Conservation (phyloP, 2,797 vertebrate species). For the Anguilla anguilla region DNA sequence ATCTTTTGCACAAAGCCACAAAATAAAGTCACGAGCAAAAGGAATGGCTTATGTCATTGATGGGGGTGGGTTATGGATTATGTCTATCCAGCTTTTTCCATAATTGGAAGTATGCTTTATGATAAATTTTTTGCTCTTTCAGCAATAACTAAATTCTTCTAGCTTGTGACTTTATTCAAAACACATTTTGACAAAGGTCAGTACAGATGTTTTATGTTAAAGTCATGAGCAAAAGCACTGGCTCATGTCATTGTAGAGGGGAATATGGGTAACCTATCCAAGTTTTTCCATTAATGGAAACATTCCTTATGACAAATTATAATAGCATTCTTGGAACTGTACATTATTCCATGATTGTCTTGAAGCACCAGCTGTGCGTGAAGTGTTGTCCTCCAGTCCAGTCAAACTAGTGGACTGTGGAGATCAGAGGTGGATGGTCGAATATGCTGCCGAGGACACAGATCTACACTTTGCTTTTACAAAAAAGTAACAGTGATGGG, state of each 20-base stretch:
- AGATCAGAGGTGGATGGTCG: no score
- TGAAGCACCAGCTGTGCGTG: no score
- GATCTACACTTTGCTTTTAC: no score
- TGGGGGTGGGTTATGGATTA: neutral
- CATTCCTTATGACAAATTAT: neutral
- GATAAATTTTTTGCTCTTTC: neutral
- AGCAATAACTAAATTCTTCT: neutral
- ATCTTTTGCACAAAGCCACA: neutral
- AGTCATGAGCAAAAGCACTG: neutral
- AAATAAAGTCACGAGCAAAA: neutral
- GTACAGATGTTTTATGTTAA: neutral
- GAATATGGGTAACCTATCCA: neutral
- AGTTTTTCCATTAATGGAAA: neutral
- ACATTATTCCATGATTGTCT: no score
- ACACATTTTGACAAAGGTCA: neutral
- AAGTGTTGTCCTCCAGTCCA: no score
- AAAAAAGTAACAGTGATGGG: no score
- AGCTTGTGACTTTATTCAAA: neutral
- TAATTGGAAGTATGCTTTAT: neutral
- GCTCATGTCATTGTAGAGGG: neutral
- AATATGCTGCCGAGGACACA: no score
- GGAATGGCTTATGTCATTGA: neutral
- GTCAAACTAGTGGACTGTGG: no score
- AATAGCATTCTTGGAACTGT: no score
- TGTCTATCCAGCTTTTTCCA: neutral